Evolutionary conservation across 2,888 invertebrate species (phyloP).

Genomic region (Apoderus coryli): DNA sequence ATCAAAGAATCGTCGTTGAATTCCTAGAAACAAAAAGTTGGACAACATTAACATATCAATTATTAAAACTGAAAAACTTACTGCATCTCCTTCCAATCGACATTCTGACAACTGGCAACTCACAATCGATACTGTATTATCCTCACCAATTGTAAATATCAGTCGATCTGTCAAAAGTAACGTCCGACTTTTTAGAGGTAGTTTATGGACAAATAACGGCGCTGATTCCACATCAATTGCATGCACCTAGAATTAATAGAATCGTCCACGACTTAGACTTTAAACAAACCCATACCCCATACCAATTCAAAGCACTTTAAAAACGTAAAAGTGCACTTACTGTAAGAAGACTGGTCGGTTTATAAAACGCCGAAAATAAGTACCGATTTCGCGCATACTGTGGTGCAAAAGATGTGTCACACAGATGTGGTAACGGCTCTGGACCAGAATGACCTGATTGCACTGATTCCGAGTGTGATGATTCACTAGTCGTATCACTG

Average conservation of each 20-base stretch:
- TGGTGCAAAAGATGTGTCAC: slow-evolving; percentile 40
- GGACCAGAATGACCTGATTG: slow-evolving; percentile 24
- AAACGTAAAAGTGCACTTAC: slow-evolving; percentile 31
- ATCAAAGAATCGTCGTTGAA: slow-evolving; percentile 43
- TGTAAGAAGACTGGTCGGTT: slow-evolving; percentile 38
- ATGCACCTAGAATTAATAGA: slow-evolving; percentile 47
- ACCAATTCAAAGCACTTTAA: no score
- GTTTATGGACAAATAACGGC: slow-evolving; percentile 53
- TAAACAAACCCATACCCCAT: no score
- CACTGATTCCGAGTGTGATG: slow-evolving; percentile 23
- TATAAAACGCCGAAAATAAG: slow-evolving; percentile 43
- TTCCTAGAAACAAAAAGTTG: slow-evolving; percentile 33
- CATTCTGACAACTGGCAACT: slow-evolving; percentile 44
- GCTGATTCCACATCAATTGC: slow-evolving; percentile 49
- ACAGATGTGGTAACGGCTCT: slow-evolving; percentile 31
- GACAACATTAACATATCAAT: no score
- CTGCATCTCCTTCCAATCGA: slow-evolving; percentile 35
- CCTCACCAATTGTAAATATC: slow-evolving; percentile 43
- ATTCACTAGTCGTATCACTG: slow-evolving; percentile 29
- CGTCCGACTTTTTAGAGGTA: slow-evolving; percentile 45
- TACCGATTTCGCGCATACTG: slow-evolving; percentile 43
- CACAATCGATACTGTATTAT: slow-evolving; percentile 36
- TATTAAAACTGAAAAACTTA: slow-evolving; percentile 23
- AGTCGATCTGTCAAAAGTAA: slow-evolving; percentile 53
- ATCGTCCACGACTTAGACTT: no score